Conservation (phyloP, 2,888 invertebrate genomes). For the Melinaea menophilus region DNA sequence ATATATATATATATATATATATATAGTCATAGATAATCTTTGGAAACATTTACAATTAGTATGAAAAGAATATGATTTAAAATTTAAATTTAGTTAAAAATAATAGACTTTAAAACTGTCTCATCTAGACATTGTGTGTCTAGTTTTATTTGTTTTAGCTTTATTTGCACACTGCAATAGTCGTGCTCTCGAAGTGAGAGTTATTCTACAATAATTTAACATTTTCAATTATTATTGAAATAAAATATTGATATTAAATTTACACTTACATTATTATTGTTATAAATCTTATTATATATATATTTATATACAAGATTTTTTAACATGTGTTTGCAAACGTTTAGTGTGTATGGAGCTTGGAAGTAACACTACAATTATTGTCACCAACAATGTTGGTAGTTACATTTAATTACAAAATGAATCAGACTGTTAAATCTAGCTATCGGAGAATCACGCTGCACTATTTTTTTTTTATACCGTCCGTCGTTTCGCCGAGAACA, state of each 20-base stretch:
- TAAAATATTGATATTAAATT: too few species aligned
- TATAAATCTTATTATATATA: too few species aligned
- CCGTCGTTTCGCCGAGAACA: constrained; percentile 46
- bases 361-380: neutral
- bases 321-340: too few species aligned
- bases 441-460: constrained; percentile 41
- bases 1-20: too few species aligned
- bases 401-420: constrained; percentile 21
- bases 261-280: neutral
- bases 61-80: too few species aligned
- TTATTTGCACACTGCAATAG: constrained; percentile 54
- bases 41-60: too few species aligned
- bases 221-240: constrained; percentile 12
- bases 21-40: too few species aligned
- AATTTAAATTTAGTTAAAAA: too few species aligned
- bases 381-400: neutral
- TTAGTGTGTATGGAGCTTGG: neutral
- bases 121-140: constrained; percentile 31
- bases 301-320: too few species aligned
- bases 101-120: constrained; percentile 13
- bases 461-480: constrained; percentile 44
- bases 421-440: constrained; percentile 23
- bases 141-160: constrained; percentile 48
- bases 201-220: constrained; percentile 44
- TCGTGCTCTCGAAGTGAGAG: constrained; percentile 38